Conservation (phyloP, 2,888 invertebrate genomes). For the Clistopyga incitator region DNA sequence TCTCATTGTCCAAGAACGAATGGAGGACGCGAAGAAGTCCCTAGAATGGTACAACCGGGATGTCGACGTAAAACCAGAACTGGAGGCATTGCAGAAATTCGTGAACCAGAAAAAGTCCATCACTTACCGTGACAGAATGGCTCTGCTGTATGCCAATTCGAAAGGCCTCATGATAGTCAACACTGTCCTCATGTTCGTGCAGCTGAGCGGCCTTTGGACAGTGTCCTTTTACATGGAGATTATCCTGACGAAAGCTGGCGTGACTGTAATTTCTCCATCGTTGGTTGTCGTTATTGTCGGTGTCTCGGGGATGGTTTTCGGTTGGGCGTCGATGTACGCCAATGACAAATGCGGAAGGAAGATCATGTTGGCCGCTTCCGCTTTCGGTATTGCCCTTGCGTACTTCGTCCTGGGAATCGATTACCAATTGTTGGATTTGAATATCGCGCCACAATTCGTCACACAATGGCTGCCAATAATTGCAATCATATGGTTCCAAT, state of each 20-base stretch:
- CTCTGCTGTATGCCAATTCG: constrained; percentile 64
- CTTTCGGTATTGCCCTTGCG: constrained; percentile 66
- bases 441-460: constrained; percentile 58
- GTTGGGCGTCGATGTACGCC: constrained; percentile 66
- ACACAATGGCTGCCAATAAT: constrained; percentile 74
- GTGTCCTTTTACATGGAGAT: constrained; percentile 75
- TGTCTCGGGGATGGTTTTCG: constrained; percentile 62
- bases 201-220: constrained; percentile 74
- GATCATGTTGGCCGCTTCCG: constrained; percentile 74
- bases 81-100: constrained; percentile 70
- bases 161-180: constrained; percentile 70
- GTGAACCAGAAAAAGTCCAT: constrained; percentile 56
- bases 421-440: constrained; percentile 70
- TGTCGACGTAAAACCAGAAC: constrained; percentile 68
- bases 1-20: constrained; percentile 64
- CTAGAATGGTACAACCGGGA: constrained; percentile 74
- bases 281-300: constrained; percentile 71
- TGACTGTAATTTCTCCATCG: constrained; percentile 70
- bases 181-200: constrained; percentile 73
- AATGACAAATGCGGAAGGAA: constrained; percentile 79
- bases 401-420: constrained; percentile 72
- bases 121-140: constrained; percentile 57
- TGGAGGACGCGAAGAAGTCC: constrained; percentile 71
- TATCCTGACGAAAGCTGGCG: constrained; percentile 71
- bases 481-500: constrained; percentile 69